Evolutionary conservation across 1,140 invertebrate species (phyloP), one percentile per base, ranked within the genome.

Genomic region (Ptiloglossa arizonensis): DNA sequence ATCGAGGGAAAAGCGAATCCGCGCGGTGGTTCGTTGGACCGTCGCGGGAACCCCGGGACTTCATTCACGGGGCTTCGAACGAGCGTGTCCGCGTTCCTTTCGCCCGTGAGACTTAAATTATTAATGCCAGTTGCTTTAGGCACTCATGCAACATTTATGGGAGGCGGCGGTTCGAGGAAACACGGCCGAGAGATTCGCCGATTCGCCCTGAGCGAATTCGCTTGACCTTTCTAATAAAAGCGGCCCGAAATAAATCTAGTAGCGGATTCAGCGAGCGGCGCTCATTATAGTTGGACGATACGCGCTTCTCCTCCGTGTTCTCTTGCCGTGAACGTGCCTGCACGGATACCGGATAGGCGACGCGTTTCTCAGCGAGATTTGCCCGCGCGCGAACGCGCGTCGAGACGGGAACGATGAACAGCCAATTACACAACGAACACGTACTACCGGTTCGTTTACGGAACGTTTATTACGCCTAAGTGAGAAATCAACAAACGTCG

Each of bases 121-220:
- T 86, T 85, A 80, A 87, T 83, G 85, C 62, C 79, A 46, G 62
- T 70, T 80, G 68, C 85, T 86, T 68, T 82, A 63, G 62, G 11
- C 72, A 50, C 86, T 87, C 86, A 85, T 87, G 79, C 71, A 87
- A 85, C 83, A 87, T 87, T 85, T 87, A 87, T 87, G 66, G 81
- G 67, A 80, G 77, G 46, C 50, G 69, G 68, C n/a, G 60, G 35
- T 46, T 73, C 67, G 57, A 62, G 63, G 52, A 68, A 72, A 71
- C 56, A 64, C 41, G 60, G 46, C 27, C 62, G 59, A 81, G 69
- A 70, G 81, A 83, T 68, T 70, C 74, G 75, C 68, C 66, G 82
- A 80, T 71, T 77, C 68, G 80, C 50, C 73, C 68, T 60, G 60
- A 69, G 60, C 83, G 84, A 84, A 87, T 87, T 87, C 77, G 77